Evolutionary conservation across 2,888 invertebrate species (phyloP).

Genomic region (Agrochola litura): DNA sequence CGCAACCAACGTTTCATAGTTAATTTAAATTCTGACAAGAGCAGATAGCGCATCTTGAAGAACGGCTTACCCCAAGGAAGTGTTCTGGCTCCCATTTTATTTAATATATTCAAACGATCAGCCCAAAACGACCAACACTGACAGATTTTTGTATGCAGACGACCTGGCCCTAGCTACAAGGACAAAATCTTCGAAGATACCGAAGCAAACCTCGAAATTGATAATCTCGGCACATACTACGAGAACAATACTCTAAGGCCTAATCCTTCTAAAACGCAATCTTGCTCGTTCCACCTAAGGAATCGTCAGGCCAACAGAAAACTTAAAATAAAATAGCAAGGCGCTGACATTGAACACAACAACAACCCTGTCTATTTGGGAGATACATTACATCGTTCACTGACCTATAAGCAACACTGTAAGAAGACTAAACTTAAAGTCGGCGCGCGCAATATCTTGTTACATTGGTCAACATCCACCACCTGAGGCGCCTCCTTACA

Average conservation of each 20-base stretch:
- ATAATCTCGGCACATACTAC: too few relatives aligned
- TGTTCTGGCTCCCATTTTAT: neutral
- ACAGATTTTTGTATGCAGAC: neutral
- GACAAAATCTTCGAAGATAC: neutral
- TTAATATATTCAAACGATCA: neutral
- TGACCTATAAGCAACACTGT: neutral
- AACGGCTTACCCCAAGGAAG: neutral
- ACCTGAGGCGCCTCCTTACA: too few relatives aligned
- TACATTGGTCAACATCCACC: too few relatives aligned
- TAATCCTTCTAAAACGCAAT: too few relatives aligned
- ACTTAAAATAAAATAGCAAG: neutral
- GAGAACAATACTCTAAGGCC: too few relatives aligned
- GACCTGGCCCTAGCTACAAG: too few relatives aligned
- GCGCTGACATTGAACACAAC: neutral
- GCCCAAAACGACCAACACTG: neutral
- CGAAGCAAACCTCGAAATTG: neutral
- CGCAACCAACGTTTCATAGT: neutral
- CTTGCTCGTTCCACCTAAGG: neutral
- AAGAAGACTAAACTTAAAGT: too few relatives aligned
- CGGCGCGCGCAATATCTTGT: too few relatives aligned
- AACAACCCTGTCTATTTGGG: neutral
- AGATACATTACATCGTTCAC: neutral
- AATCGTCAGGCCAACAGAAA: neutral
- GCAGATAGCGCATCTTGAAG: neutral
- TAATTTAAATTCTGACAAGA: neutral